A percentile compares a stretch with the other conserved stretches of the same genome.
These are phyloP conservation scores for Pasiphila rectangulata DNA, from an alignment of 2,888 invertebrate species.

Conservation along the genomic window DNA sequence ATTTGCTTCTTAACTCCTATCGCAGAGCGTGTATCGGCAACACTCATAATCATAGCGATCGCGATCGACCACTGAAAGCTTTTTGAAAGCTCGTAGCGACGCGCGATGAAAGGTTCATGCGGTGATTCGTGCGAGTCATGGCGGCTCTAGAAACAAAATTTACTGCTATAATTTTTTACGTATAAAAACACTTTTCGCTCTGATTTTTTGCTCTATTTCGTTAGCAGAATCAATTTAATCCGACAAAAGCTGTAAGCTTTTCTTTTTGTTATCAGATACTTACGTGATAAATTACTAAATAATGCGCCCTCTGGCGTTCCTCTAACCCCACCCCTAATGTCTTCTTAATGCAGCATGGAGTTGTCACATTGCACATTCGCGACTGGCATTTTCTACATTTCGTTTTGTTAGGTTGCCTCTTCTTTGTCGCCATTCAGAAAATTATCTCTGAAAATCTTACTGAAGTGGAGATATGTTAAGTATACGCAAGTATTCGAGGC, in stretches of 20 bases:
- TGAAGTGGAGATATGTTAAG: conserved; percentile 38
- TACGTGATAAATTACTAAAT: conserved; percentile 68
- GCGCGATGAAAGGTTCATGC: conserved; percentile 69
- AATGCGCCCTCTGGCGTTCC: conserved; percentile 60
- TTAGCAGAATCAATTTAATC: conserved; percentile 8
- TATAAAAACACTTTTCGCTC: conserved; percentile 19
- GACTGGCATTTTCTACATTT: conserved; percentile 53
- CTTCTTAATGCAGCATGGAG: conserved; percentile 76
- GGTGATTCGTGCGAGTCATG: conserved; percentile 61
- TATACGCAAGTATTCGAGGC: conserved; percentile 35
- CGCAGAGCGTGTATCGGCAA: conserved; percentile 56
- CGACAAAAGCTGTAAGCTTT: conserved; percentile 1
- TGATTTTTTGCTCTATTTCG: conserved; percentile 6
- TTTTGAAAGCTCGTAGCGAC: conserved; percentile 73
- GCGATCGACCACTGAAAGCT: conserved; percentile 74
- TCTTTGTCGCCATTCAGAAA: conserved; percentile 37
- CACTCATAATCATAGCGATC: conserved; percentile 63
- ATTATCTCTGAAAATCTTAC: conserved; percentile 26
- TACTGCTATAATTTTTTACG: conserved; percentile 32
- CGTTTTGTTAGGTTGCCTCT: conserved; percentile 43
- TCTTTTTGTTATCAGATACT: conserved; percentile 42
- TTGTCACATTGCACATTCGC: conserved; percentile 73
- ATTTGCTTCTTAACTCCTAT: conserved; percentile 49
- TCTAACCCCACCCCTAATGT: conserved; percentile 66
- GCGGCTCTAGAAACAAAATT: conserved; percentile 50